Evolutionary conservation across 2,888 invertebrate genomes (phyloP), one percentile per base, ranked within the genome.

Genomic region (Phyllotreta cruciferae): DNA sequence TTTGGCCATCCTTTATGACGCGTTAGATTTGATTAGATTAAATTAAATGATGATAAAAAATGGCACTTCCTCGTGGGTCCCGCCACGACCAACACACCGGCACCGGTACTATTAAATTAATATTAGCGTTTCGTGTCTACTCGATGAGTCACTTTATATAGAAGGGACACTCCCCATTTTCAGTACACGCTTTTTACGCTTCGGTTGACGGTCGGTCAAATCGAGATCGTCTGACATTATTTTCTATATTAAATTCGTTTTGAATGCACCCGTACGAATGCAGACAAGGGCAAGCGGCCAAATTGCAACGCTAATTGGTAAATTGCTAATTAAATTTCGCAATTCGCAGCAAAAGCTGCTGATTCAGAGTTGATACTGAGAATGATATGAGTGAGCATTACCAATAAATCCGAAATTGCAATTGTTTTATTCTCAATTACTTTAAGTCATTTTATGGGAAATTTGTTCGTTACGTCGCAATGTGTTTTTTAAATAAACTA

Each of bases 151-250:
- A 47, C 34, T 47, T 47, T 47, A 47, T 47, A 34, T 47, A n/a
- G 14, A 47, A 47, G 47, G 47, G 47, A 47, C 47, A 47, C 47
- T 47, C 47, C 47, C 47, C 34, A 47, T 47, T 47, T 47, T 47
- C 47, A 9, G n/a, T 47, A 11, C 47, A 14, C 44, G 44, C 7
- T 14, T 47, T 47, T 8, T 34, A 14, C 44, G 44, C 7, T 14
- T 47, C 47, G 47, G 47, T 47, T 47, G 47, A 47, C 47, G 47
- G 47, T 47, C 47, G 47, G 47, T 47, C 47, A 47, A 14, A 47
- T 47, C 47, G 47, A 47, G 47, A 47, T 47, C 47, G 47, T 14
- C 47, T 47, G 47, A 47, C 34, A 47, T 14, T 44, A 11, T 44
- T 44, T 44, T 10, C 10, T n/a, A 13, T n/a, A 13, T 44, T 3